These are phyloP conservation scores for Cebus imitator DNA, from an alignment of 2,113 vertebrate species.

Conservation along the genomic window DNA sequence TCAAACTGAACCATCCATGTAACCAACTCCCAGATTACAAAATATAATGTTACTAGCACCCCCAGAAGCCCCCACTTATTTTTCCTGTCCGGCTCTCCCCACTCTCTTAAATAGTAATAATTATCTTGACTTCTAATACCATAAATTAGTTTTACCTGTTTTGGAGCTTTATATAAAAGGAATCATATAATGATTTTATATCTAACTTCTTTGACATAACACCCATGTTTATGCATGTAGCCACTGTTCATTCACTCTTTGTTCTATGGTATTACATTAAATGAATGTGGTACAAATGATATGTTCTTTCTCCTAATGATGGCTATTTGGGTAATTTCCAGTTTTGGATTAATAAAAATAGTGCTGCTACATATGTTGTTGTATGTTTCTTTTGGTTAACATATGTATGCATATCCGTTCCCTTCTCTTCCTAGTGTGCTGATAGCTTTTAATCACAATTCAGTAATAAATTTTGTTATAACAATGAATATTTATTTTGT, in stretches of 20 bases:
- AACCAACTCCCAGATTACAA: not conserved
- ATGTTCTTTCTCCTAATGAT: not conserved
- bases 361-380: not conserved
- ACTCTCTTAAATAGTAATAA: not conserved
- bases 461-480: not conserved
- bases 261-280: not conserved
- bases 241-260: not conserved
- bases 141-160: not conserved
- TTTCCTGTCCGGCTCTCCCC: not conserved
- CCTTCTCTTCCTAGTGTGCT: not conserved
- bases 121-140: not conserved
- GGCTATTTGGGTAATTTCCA: not conserved
- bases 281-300: not conserved
- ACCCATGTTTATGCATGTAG: not conserved
- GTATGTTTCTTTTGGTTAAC: not conserved
- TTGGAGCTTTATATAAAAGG: not conserved
- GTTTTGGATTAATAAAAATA: not conserved
- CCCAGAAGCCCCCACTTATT: not conserved
- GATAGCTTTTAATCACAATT: not conserved
- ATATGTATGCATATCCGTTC: not conserved
- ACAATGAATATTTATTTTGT: not conserved
- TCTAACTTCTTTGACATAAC: not conserved
- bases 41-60: not conserved
- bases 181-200: not conserved
- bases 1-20: not conserved